Base-by-base conservation (phyloP, 2,888 invertebrate genomes). In the Arrhopalites spinosus region DNA sequence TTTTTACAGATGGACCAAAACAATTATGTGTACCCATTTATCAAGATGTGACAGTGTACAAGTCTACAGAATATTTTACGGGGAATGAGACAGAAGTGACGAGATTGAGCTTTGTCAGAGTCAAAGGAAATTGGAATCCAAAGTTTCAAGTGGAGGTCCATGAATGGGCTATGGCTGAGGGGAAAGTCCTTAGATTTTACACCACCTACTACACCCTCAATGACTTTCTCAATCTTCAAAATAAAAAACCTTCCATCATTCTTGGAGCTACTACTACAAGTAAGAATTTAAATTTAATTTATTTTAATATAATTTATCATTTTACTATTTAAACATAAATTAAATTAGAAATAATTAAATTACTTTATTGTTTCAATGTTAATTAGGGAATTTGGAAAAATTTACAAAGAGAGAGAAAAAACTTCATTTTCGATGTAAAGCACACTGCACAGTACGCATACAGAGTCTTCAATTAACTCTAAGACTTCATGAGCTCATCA, bases 341-440 rank as follows among this genome's bases (percentile, higher is more conserved):
- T 53, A 80, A 80, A 36, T 13, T 56, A 45, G 45, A 11, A 7
- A 45, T 11, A 11, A 45, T 45, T 45, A 45, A 7, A 45, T 45
- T 7, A 11, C 7, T 45, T 11, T 25, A 25, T n/a, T n/a, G 15
- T 29, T 29, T 29, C 15, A 17, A 29, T 64, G 7, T 45, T 45
- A 15, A 79, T 1, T 77, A 84, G 84, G 84, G 76, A 83, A 84
- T 73, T 77, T 84, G 76, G 83, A 83, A 53, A 84, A 84, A 76
- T 84, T 84, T 73, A 83, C 83, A n/a, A 80, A 83, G 66, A 78
- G 84, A 64, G 84, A 84, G 73, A 84, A 84, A 75, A 83, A 84
- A 64, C 78, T 85, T 45, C 82, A 83, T 56, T 81, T 80, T 47
- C 77, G 83, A 8, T 84, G 84, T 77, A 79, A 78, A 25, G 74